Evolutionary conservation across 2,888 invertebrate genomes (phyloP), one percentile per base, ranked within the genome.

Genomic region (Drosophila meridionalis): DNA sequence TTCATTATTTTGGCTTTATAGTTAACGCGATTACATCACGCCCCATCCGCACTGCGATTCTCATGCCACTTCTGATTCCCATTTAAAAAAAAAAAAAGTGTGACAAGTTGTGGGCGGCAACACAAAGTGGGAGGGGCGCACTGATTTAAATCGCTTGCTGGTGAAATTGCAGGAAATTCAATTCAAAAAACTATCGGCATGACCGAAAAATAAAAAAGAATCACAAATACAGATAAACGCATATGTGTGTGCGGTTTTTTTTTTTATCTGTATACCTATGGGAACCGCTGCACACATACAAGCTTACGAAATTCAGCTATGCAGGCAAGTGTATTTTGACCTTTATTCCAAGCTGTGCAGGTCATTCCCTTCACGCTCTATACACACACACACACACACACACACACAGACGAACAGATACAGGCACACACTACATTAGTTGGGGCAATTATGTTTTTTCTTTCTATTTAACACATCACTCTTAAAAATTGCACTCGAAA

Each of bases 151-250:
- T 74, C 69, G 72, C 69, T 67, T 59, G 43, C 43, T 71, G 68
- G 56, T 80, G 61, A 87, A 85, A 85, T 85, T 82, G 81, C 85
- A 85, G 85, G 85, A 85, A 85, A 83, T 85, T 85, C 83, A 85
- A 85, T 85, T 85, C 85, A 87, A 69, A 71, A 81, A 77, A 64
- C 69, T 73, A 76, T 82, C 59, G 73, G 71, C 70, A 76, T 64
- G 62, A 80, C 78, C 65, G 26, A 76, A 73, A 70, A 70, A 32
- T 65, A 36, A 53, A 52, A 65, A 36, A 70, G 34, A 59, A 7
- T 67, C 48, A 52, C 30, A 42, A 11, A 45, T 48, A 42, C 42
- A 56, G 4, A 42, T 9, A 34, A 53, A 9, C 58, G 3, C 42
- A 11, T 61, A 4, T 61, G 7, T 63, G 32, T 52, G 32, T 65